Percentiles rank a stretch among this genome's conserved stretches.
Evolutionary conservation across 1,140 invertebrate genomes (phyloP).

Genomic region (Babylonia areolata): DNA sequence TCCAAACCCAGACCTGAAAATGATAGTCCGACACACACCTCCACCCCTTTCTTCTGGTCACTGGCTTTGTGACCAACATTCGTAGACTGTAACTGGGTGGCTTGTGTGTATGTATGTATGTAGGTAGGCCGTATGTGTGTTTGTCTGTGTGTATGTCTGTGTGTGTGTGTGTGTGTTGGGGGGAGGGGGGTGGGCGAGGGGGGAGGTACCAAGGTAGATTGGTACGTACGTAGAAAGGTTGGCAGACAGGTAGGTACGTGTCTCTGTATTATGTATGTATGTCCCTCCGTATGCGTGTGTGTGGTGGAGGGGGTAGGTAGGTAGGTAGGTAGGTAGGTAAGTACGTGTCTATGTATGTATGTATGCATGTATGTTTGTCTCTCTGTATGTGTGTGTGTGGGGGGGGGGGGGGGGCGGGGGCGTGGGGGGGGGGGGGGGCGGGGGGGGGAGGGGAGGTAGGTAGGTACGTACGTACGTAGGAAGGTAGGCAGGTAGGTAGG

Average conservation of each 20-base stretch:
- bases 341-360: background rate
- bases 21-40: too few relatives aligned
- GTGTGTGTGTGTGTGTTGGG: slow-evolving; percentile 20
- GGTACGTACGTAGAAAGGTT: too few relatives aligned
- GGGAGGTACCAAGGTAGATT: background rate
- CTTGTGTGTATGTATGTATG: background rate
- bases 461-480: background rate
- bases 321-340: background rate
- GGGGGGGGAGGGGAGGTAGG: background rate
- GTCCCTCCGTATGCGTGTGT: background rate
- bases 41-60: too few relatives aligned
- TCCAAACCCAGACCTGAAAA: too few relatives aligned
- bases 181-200: background rate
- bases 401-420: background rate
- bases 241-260: too few relatives aligned
- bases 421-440: background rate
- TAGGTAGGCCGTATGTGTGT: background rate
- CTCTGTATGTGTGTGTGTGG: background rate
- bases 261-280: background rate
- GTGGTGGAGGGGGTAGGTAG: background rate
- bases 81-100: background rate
- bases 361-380: background rate
- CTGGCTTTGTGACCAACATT: too few relatives aligned
- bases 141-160: slow-evolving; percentile 17
- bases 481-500: too few relatives aligned